phyloP scores from a whole-genome alignment of 2,888 invertebrate species.

The Campopleginae sp. region DNA sequence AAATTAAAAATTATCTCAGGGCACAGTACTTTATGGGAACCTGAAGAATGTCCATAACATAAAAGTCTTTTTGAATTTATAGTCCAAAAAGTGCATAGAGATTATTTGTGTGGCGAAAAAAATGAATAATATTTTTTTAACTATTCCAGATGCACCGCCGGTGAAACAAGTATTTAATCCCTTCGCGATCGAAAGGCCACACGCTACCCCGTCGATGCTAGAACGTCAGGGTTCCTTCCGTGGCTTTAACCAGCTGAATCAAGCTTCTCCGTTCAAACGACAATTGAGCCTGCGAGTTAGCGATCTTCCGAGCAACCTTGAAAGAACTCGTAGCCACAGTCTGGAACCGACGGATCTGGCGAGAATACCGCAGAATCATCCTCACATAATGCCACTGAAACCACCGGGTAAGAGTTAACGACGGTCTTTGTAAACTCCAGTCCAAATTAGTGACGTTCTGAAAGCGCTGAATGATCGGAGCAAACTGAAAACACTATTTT shows the following conservation, averaged over 20 bases:
- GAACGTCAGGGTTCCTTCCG: constrained; percentile 98
- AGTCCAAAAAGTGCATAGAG: too few relatives aligned
- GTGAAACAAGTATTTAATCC: constrained; percentile 92
- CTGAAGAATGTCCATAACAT: too few relatives aligned
- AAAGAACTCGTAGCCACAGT: constrained; percentile 87
- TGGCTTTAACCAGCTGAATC: constrained; percentile 92
- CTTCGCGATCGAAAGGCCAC: constrained; percentile 97
- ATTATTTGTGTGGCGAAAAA: background rate
- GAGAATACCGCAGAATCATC: constrained; percentile 81
- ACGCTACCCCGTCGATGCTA: constrained; percentile 97
- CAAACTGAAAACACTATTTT: background rate
- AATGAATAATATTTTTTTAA: background rate
- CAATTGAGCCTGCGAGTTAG: constrained; percentile 97
- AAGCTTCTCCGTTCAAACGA: constrained; percentile 96
- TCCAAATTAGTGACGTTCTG: background rate
- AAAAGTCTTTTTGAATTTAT: too few relatives aligned
- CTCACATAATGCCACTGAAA: constrained; percentile 82
- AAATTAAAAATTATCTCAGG: too few relatives aligned
- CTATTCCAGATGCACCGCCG: constrained; percentile 83
- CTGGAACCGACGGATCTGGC: constrained; percentile 84
- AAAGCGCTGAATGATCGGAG: background rate
- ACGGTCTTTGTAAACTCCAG: background rate
- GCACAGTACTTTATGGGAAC: too few relatives aligned
- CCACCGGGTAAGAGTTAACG: constrained; percentile 82
- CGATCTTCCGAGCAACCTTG: constrained; percentile 97